A percentile compares a stretch with the other conserved stretches of the same genome.
Conservation (phyloP, 2,113 vertebrate genomes). For the Plecturocebus donacophilus region DNA sequence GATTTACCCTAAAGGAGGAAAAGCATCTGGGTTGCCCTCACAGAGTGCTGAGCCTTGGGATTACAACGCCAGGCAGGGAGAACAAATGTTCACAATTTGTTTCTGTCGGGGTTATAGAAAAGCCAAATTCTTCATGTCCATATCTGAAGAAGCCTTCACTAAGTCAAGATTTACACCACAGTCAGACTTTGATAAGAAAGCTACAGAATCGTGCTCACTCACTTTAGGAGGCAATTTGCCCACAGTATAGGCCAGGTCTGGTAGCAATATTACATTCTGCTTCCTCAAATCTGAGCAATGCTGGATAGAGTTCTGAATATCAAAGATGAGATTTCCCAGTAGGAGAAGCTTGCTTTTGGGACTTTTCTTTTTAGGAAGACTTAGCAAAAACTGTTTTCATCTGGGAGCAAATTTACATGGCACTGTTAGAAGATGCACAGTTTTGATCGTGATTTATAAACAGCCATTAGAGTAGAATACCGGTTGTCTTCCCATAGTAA, state of each 20-base stretch:
- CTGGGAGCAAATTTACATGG: conserved; percentile 46
- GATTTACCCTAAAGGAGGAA: neutral
- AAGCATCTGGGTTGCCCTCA: neutral
- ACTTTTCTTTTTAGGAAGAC: conserved; percentile 49
- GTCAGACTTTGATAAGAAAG: neutral
- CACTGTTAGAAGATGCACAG: neutral
- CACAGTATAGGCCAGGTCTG: neutral
- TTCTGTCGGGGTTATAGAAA: neutral
- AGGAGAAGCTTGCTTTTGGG: neutral
- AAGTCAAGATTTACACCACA: neutral
- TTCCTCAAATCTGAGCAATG: conserved; percentile 25
- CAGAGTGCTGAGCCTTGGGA: neutral
- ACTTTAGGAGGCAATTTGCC: conserved; percentile 3
- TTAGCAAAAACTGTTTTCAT: conserved; percentile 41
- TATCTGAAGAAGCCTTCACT: conserved; percentile 1
- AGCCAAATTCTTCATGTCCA: neutral
- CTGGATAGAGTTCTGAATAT: conserved; percentile 31
- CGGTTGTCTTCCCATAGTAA: conserved; percentile 37
- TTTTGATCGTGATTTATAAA: conserved; percentile 68
- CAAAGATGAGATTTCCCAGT: conserved; percentile 31
- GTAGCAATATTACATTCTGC: neutral
- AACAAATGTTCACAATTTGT: neutral
- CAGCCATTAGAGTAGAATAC: neutral
- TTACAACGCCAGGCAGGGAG: neutral
- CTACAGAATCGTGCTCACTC: neutral